Percentiles rank a stretch among this genome's conserved stretches.
phyloP scores from a whole-genome alignment of 1,140 invertebrate genomes.

The Coelopa frigida region DNA sequence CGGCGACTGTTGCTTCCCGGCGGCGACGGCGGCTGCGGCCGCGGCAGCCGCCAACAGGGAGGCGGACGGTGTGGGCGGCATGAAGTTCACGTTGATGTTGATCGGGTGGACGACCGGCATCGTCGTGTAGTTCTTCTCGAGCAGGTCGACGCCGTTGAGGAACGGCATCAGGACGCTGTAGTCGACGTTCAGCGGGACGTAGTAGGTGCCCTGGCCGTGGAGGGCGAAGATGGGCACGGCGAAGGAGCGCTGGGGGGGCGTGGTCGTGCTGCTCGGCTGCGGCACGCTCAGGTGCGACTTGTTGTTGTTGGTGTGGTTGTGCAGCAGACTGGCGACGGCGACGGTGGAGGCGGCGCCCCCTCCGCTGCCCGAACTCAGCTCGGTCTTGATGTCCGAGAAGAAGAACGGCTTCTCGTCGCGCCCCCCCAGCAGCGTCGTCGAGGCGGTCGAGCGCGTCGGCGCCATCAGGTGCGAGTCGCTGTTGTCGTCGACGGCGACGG shows the following conservation, averaged over 20 bases:
- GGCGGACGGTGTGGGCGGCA: constrained; percentile 25
- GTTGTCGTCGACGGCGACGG: constrained; percentile 5
- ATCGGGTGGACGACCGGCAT: constrained; percentile 73
- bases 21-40: constrained; percentile 30
- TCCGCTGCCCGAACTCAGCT: constrained; percentile 12
- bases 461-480: not conserved
- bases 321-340: too few relatives aligned
- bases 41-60: constrained; percentile 32
- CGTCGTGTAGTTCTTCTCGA: constrained; percentile 48
- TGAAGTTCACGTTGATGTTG: constrained; percentile 82
- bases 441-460: not conserved
- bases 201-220: constrained; percentile 80
- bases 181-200: constrained; percentile 84
- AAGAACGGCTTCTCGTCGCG: constrained; percentile 28
- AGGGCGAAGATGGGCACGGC: constrained; percentile 72
- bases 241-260: constrained; percentile 24
- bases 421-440: not conserved
- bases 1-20: constrained; percentile 24
- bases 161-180: constrained; percentile 64
- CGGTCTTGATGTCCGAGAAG: constrained; percentile 38
- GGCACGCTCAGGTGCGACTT: constrained; percentile 14
- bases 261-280: constrained; percentile 37
- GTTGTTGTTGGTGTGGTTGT: constrained; percentile 14
- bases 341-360: too few relatives aligned
- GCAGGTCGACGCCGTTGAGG: constrained; percentile 53